Evolutionary conservation across 2,888 invertebrate genomes (phyloP).

Genomic region (Gymnosoma rotundatum): DNA sequence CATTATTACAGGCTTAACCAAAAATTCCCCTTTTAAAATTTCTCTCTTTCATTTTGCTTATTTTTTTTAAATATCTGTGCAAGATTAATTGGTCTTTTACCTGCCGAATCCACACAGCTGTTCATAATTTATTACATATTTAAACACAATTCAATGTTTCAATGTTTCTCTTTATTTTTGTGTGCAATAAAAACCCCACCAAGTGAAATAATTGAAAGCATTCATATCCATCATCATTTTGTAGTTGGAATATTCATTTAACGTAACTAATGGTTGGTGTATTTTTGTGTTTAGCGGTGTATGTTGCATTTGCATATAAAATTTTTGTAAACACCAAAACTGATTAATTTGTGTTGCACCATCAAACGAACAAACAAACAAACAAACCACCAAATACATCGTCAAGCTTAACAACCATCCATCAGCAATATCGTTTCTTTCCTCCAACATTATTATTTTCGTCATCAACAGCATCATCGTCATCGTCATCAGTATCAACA

Average conservation of each 20-base stretch:
- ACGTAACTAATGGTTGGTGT: conserved; percentile 17
- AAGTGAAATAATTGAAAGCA: conserved; percentile 63
- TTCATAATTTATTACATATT: neutral
- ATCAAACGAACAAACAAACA: conserved; percentile 32
- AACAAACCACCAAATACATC: conserved; percentile 25
- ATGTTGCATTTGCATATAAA: conserved; percentile 58
- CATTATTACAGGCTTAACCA: no score
- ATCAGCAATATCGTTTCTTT: neutral
- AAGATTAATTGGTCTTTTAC: conserved; percentile 8
- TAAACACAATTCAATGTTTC: neutral
- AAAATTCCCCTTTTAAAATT: neutral
- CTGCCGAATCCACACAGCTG: neutral
- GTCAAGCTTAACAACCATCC: conserved; percentile 43
- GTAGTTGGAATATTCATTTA: conserved; percentile 9
- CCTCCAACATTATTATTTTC: neutral
- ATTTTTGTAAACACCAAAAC: conserved; percentile 61
- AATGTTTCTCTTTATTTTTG: conserved; percentile 14
- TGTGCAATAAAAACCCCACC: conserved; percentile 43
- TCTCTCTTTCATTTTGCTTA: neutral
- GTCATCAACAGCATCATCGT: conserved; percentile 13
- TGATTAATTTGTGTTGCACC: conserved; percentile 67
- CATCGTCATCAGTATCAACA: conserved; percentile 19
- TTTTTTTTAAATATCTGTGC: neutral
- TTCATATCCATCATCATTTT: conserved; percentile 29
- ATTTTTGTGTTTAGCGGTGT: neutral